Percentiles rank a stretch among this genome's conserved stretches.
Evolutionary conservation across 1,140 invertebrate genomes (phyloP).

Genomic region (Drosophila tristis): DNA sequence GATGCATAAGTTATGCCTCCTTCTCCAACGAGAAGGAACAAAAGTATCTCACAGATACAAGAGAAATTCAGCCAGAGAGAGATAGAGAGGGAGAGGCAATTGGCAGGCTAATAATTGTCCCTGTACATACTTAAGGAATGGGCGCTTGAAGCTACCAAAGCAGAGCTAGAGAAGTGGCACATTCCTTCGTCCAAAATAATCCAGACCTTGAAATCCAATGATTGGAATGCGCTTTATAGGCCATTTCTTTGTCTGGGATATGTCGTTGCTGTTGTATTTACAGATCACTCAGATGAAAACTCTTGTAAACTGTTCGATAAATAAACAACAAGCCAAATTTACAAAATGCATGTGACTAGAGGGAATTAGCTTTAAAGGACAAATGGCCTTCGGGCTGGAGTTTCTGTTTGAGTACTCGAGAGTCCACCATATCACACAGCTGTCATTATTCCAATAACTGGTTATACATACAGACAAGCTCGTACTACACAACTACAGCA

Average conservation of each 20-base stretch:
- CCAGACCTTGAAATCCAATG: no score
- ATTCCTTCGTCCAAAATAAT: no score
- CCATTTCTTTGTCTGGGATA: no score
- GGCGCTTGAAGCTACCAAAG: background rate
- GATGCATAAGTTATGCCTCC: conserved; percentile 73
- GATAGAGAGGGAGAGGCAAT: no score
- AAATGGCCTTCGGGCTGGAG: conserved; percentile 47
- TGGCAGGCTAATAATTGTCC: no score
- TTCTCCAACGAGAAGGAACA: conserved; percentile 4
- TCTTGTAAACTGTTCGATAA: background rate
- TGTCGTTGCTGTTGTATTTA: no score
- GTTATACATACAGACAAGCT: conserved; percentile 44
- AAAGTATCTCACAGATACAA: conserved; percentile 59
- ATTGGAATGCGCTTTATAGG: no score
- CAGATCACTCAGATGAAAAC: background rate
- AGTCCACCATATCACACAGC: conserved; percentile 57
- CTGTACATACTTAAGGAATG: no score
- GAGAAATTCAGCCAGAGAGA: background rate
- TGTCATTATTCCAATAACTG: conserved; percentile 81
- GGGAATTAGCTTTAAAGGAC: conserved; percentile 49
- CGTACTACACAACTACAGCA: conserved; percentile 7
- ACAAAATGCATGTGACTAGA: no score
- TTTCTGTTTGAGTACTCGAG: conserved; percentile 34
- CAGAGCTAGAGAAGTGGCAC: no score
- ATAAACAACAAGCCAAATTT: no score